Base-by-base conservation (phyloP, 2,797 vertebrate species). In the Silurus lanzhouensis region DNA sequence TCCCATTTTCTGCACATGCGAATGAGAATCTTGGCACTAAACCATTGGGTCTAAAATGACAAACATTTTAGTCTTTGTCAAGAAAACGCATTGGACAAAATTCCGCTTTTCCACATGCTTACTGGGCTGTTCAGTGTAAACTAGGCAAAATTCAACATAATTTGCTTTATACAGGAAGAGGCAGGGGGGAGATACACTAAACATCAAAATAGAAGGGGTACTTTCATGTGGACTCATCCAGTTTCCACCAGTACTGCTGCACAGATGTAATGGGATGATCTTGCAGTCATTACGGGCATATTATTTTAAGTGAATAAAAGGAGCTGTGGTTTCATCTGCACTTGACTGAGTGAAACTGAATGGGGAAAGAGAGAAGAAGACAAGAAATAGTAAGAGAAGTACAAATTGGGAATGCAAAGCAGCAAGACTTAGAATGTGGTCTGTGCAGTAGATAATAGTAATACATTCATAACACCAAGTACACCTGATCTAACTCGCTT, bases 231-330 rank as follows among this genome's bases (percentile, higher is more conserved):
- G 10, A 70, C 57, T 38, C 67, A 52, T 22, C 77, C 58, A 55
- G n/a, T 57, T 72, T n/a, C 25, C 38, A 67, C 66, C 84, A 55
- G 78, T 57, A 72, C 8, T 38, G 22, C 9, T 15, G 13, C 38
- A 22, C 31, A 61, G 84, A 17, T 58, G 22, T 85, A 61, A 74
- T n/a, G 77, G n/a, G 14, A 72, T 81, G 55, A 81, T 66, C 20
- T 15, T n/a, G 10, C 27, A 10, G n/a, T 46, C 25, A 31, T 57
- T 12, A 38, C 31, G 44, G 4, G 44, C n/a, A 58, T 46, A 17
- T 22, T 27, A 38, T 38, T 63, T n/a, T 10, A 20, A 46, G 58
- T 31, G 67, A 46, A 60, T 25, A 9, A 52, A 46, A 46, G 7
- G 75, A 38, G 55, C 57, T 38, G 44, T 8, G 6, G 3, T 71